These are phyloP conservation scores for Pipistrellus nathusii DNA, from an alignment of 2,797 vertebrate genomes.

Conservation along the genomic window DNA sequence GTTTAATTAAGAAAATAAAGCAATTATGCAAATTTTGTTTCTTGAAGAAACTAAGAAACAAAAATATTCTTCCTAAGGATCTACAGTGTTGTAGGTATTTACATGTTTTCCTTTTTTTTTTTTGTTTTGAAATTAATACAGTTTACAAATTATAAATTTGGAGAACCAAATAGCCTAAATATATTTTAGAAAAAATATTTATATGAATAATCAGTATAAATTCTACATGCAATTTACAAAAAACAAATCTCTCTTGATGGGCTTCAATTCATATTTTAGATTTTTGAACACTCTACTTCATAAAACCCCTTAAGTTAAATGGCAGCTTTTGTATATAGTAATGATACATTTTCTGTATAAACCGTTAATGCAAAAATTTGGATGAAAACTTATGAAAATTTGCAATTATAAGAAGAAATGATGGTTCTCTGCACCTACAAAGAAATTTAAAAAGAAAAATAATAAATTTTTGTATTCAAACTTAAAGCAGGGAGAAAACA, in stretches of 20 bases:
- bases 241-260: background rate
- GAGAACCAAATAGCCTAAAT: background rate
- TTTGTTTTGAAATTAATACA: constrained; percentile 29
- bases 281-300: background rate
- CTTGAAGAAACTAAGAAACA: background rate
- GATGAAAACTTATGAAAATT: background rate
- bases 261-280: background rate
- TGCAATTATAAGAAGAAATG: background rate
- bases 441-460: background rate
- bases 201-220: background rate
- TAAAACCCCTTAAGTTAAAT: background rate
- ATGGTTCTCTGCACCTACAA: background rate
- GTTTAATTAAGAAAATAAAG: constrained; percentile 39
- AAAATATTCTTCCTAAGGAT: background rate
- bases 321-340: background rate
- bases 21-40: constrained; percentile 40
- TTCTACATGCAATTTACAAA: background rate
- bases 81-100: background rate
- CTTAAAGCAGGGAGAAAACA: background rate
- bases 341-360: background rate
- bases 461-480: background rate
- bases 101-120: background rate
- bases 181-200: constrained; percentile 4
- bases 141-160: background rate
- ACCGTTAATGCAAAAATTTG: background rate